Base-by-base conservation (phyloP, 2,113 vertebrate species). In the Sterrhoptilus dennistouni region DNA sequence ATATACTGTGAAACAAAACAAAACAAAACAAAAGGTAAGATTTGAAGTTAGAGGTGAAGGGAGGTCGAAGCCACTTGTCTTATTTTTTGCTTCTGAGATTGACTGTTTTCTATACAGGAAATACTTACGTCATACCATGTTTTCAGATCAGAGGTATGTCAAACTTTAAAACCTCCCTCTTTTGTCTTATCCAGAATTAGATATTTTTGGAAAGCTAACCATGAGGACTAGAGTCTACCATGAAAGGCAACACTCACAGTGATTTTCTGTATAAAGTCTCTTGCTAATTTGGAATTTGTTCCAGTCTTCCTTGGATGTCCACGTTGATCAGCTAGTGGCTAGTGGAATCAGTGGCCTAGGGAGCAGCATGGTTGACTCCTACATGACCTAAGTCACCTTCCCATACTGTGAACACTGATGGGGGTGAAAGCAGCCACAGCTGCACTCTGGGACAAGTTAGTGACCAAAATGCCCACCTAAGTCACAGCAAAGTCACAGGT, bases 1-100 rank as follows among this genome's bases (percentile, higher is more conserved):
- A 99, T 99, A 97, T 99, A 99, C 99, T 99, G 98, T 96, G 87
- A 79, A 96, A 93, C 18, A 78, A 89, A 54, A 52, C 5, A 7
- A 31, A 54, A 47, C 21, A 59, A 82, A 50, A 35, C 29, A 83
- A 64, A 61, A 49, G 1, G 11, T 92, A 71, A 96, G 42, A 78
- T 72, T 35, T 87, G 42, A 91, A 90, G 19, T 82, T 83, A 49
- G 44, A 94, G 15, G 23, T 69, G 50, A 87, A 89, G 25, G 13
- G 49, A 89, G 12, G 38, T 59, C 0, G 1, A 75, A 89, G 38
- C 22, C 45, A 91, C 52, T 75, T 52, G 19, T 38, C 50, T 35
- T 69, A 54, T 36, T 50, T 60, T 83, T 80, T 4, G 9, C 38
- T 83, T 88, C 75, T 68, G 56, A 69, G 53, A 61, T 18, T 31